Base-by-base conservation (phyloP, 1,140 invertebrate genomes). In the Pseudomyrmex flavicornis region DNA sequence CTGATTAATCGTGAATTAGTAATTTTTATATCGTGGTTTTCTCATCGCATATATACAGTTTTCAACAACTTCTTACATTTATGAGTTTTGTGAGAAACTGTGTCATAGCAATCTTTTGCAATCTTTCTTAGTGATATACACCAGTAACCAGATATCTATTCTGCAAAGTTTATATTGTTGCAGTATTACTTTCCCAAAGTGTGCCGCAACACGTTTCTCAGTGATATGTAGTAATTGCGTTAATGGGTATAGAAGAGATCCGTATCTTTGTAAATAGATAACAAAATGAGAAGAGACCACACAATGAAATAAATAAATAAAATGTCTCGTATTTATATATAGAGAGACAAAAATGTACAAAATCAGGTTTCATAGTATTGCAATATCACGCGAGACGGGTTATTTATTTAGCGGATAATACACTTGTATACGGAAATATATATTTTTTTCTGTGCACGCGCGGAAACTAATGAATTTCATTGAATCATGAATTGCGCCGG, bases 391-490 rank as follows among this genome's bases (percentile, higher is more conserved):
- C 48, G 54, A 48, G 50, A 12, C 66, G 61, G 61, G 58, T 80
- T 80, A 59, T 80, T 72, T 80, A 80, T 70, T 80, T 4, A 54
- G 15, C 44, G 15, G 54, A 59, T 72, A 59, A 80, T 80, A 72
- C 26, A 80, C 20, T 59, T 48, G 54, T 54, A 59, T 15, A 13
- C 15, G 44, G n/a, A 80, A 70, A 80, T 80, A 72, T 58, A 58
- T 79, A 26, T 72, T 20, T 72, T 35, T 35, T 35, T 35, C 35
- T 35, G 35, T 35, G 0, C 35, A 35, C 35, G 54, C 54, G 44
- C 54, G 66, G 54, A 80, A 80, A 80, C 76, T 80, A 80, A 80
- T 79, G 65, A 79, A 79, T 70, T 79, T 79, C 20, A 79, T 59
- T 70, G 26, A 35, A 35, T 50, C 52, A n/a, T 35, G 54, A 20